These are phyloP conservation scores for Cisticola juncidis DNA, from an alignment of 2,113 vertebrate genomes.

Conservation along the genomic window DNA sequence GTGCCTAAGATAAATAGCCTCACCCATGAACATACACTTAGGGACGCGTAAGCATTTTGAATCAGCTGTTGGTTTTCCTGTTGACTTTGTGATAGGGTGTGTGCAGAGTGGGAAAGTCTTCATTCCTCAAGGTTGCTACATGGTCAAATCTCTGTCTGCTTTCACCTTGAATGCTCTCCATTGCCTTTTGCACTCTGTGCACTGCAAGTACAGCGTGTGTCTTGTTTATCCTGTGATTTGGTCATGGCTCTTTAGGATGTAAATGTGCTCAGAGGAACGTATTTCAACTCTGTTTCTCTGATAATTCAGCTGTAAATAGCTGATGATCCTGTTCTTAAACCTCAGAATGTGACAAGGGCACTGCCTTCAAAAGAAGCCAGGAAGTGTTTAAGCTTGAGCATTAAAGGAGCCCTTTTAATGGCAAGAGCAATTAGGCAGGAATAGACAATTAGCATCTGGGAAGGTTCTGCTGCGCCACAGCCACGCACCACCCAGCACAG, in stretches of 20 bases:
- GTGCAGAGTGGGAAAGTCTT: constrained; percentile 23
- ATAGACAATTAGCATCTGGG: not conserved
- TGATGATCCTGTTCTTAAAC: constrained; percentile 47
- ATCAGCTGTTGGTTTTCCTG: constrained; percentile 26
- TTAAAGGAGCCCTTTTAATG: not conserved
- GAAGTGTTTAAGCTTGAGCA: not conserved
- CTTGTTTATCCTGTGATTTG: constrained; percentile 46
- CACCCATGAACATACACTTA: not conserved
- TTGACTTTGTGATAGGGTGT: constrained; percentile 14
- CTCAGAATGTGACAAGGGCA: constrained; percentile 26
- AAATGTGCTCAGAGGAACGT: constrained; percentile 39
- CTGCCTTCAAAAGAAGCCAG: not conserved
- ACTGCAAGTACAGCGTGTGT: not conserved
- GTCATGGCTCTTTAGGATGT: constrained; percentile 36
- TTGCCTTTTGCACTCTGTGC: not conserved
- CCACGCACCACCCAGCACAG: not conserved
- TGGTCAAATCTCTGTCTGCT: not conserved
- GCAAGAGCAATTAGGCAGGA: not conserved
- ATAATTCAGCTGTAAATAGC: constrained; percentile 39
- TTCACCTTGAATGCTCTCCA: not conserved
- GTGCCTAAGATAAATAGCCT: not conserved
- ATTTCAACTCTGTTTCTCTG: constrained; percentile 55
- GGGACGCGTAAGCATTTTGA: not conserved
- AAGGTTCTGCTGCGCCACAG: not conserved
- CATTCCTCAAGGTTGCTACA: not conserved